A percentile compares a stretch with the other conserved stretches of the same genome.
phyloP scores from a whole-genome alignment of 2,888 invertebrate genomes.

The Hyppa rectilinea region DNA sequence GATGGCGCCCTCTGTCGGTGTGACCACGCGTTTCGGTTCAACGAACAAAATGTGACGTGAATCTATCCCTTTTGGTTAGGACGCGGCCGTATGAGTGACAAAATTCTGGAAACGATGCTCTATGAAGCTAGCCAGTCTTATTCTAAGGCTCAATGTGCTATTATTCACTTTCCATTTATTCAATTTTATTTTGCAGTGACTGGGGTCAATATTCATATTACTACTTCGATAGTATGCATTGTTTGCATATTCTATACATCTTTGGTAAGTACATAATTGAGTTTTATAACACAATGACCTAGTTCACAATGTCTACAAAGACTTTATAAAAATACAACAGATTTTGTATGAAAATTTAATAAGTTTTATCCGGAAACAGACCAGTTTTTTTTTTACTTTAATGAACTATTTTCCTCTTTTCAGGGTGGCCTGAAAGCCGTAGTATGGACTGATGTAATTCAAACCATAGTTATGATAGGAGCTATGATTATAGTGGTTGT shows the following conservation, averaged over 20 bases:
- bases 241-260: slow-evolving; percentile 96
- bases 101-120: neutral
- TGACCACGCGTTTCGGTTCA: neutral
- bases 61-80: neutral
- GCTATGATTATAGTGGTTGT: slow-evolving; percentile 92
- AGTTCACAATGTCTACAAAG: neutral
- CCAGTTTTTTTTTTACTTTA: too few relatives aligned
- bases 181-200: slow-evolving; percentile 90
- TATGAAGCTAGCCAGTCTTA: neutral
- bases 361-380: neutral
- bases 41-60: neutral
- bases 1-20: neutral
- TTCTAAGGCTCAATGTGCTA: neutral
- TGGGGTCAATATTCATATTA: slow-evolving; percentile 93
- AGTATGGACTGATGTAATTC: slow-evolving; percentile 94
- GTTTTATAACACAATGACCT: neutral
- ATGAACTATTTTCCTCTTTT: slow-evolving; percentile 54
- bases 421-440: slow-evolving; percentile 93
- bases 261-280: slow-evolving; percentile 88
- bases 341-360: neutral
- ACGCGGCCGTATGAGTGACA: neutral
- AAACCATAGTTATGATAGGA: slow-evolving; percentile 92
- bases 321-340: neutral
- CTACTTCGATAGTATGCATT: slow-evolving; percentile 93
- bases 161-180: neutral